Base-by-base conservation (phyloP, 2,113 vertebrate genomes). In the Trematomus loennbergii region DNA sequence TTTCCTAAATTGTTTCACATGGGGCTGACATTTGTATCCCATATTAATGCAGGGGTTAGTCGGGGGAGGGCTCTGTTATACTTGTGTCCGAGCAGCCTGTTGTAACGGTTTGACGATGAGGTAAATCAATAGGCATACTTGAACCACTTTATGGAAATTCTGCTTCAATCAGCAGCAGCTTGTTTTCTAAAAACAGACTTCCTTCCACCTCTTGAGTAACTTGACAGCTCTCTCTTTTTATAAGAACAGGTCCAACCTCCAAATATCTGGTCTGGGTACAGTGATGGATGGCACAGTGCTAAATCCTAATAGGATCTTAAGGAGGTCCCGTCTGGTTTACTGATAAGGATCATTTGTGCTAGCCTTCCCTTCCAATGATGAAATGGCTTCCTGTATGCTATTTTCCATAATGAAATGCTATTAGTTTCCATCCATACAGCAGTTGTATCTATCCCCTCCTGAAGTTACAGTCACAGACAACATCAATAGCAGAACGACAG, bases 401-500 rank as follows among this genome's bases (percentile, higher is more conserved):
- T 43, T 62, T 49, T 36, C 52, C 45, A 15, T 45, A 4, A 29
- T 54, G 54, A 40, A 11, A 29, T 40, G 4, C 46, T 22, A 49
- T 48, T 60, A 54, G n/a, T 46, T 29, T 17, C 12, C 18, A 55
- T 60, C 16, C 20, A 29, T 50, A 58, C 20, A 57, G 48, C 17
- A 9, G 29, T 20, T 15, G 15, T 58, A 52, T 62, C 33, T 17
- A 20, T 33, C 54, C 55, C 36, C 63, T 79, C 29, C 36, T 48
- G 69, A 53, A 72, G 48, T 59, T 65, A 25, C 62, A 84, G 75
- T 73, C 70, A 29, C 78, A 61, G 75, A 75, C 81, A 84, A 76
- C 71, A 88, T 75, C 77, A 78, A 68, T 12, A 64, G 63, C 70
- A 75, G 20, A 73, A 66, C 70, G 71, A 87, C 87, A 86, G 77